Evolutionary conservation across 2,113 vertebrate species (phyloP), one percentile per base, ranked within the genome.

Genomic region (Epinephelus cyanopodus): DNA sequence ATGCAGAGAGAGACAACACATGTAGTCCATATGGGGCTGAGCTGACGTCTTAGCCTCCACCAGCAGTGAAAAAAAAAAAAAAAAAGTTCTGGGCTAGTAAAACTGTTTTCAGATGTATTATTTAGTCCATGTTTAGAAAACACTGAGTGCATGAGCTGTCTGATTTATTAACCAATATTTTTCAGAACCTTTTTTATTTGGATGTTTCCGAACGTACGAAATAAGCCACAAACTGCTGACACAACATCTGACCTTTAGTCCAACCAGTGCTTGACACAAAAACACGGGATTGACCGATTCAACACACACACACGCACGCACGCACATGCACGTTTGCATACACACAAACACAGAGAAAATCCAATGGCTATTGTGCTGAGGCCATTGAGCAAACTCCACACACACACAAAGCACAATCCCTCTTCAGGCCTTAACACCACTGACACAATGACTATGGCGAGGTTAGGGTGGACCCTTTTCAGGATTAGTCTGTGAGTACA

Each of bases 401-500:
- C 86, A 88, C 86, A 89, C 86, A 89, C 61, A 90, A 71, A 90
- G 76, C 76, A 77, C 86, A 86, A 73, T 88, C 82, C 84, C 79
- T 88, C 85, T 73, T 82, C 79, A 77, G 89, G 87, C 88, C 82
- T 76, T 66, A 87, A 90, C 88, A 87, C 76, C 77, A 77, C 67
- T 67, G 86, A 90, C 90, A 94, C 89, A 90, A 92, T 93, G 94
- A 85, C 87, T 76, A 92, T 92, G 93, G 84, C 18, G 85, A 89
- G 89, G 88, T 91, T 91, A 85, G 89, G 88, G 92, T 92, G 86
- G 90, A 92, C 89, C 42, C 92, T 91, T 90, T 95, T 94, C 93
- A 95, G 94, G 95, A 95, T 96, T 95, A 95, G 95, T 95, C 95
- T 95, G 94, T 88, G 76, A 89, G 83, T 75, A 87, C 79, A 86